Percentiles rank a stretch among this genome's conserved stretches.
phyloP scores from a whole-genome alignment of 1,140 invertebrate genomes.

The Macrocentrus cingulum region DNA sequence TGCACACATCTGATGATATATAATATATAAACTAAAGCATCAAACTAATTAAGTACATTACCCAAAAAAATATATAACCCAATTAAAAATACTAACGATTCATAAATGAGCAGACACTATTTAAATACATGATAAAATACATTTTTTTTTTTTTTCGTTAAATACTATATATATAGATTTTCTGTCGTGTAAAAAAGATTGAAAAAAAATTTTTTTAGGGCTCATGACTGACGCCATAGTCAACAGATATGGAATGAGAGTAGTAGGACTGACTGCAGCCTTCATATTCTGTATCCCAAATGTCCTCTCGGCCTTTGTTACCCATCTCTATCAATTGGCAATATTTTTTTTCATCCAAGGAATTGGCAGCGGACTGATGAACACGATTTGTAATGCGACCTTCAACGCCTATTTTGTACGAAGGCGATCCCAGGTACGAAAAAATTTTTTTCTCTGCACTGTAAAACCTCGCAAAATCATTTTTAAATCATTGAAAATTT shows the following conservation, averaged over 20 bases:
- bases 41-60: too few relatives aligned
- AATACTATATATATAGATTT: constrained; percentile 6
- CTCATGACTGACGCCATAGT: constrained; percentile 46
- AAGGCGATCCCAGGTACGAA: constrained; percentile 48
- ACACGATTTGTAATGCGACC: constrained; percentile 53
- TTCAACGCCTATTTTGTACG: constrained; percentile 56
- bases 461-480: background rate
- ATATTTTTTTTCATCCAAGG: constrained; percentile 48
- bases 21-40: too few relatives aligned
- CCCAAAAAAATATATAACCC: too few relatives aligned
- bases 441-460: constrained; percentile 1
- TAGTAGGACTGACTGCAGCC: constrained; percentile 43
- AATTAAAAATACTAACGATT: too few relatives aligned
- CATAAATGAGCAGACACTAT: background rate
- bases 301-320: constrained; percentile 41
- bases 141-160: background rate
- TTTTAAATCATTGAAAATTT: constrained; percentile 3
- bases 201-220: constrained; percentile 39
- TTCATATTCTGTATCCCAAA: constrained; percentile 47
- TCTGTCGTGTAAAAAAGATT: constrained; percentile 18
- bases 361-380: constrained; percentile 48
- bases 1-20: background rate
- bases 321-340: constrained; percentile 45
- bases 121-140: background rate
- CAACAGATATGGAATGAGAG: constrained; percentile 47